Percentiles rank a stretch among this genome's conserved stretches.
These are phyloP conservation scores for Tipula unca DNA, from an alignment of 2,888 invertebrate species.

Conservation along the genomic window DNA sequence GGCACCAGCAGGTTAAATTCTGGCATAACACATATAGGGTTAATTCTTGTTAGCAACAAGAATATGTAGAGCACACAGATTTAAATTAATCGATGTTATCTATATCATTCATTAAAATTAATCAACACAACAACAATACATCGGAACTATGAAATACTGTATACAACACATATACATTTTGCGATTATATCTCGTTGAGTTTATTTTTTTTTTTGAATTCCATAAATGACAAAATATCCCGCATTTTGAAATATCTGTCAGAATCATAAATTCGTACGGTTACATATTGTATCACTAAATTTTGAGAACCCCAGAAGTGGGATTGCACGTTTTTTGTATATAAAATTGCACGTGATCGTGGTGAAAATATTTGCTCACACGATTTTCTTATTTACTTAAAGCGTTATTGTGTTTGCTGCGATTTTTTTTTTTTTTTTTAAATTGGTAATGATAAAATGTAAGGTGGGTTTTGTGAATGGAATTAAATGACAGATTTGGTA, in stretches of 20 bases:
- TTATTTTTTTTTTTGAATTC: background rate
- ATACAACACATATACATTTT: background rate
- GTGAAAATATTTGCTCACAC: background rate
- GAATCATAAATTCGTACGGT: background rate
- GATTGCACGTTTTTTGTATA: background rate
- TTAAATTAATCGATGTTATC: background rate
- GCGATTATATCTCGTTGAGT: background rate
- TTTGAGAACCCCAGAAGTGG: background rate
- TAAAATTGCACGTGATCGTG: background rate
- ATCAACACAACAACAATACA: background rate
- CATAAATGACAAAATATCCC: too few species aligned
- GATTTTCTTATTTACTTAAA: background rate
- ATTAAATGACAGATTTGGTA: constrained; percentile 14
- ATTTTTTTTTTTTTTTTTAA: background rate
- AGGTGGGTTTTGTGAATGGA: constrained; percentile 8
- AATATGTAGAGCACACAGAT: background rate
- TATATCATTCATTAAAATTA: background rate
- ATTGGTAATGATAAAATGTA: constrained; percentile 2
- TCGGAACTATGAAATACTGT: background rate
- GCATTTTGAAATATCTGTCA: background rate
- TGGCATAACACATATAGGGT: background rate
- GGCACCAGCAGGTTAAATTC: too few species aligned
- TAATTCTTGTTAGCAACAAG: background rate
- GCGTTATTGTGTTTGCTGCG: background rate
- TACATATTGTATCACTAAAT: background rate